phyloP scores from a whole-genome alignment of 2,888 invertebrate species.

The Tuberolachnus salignus region DNA sequence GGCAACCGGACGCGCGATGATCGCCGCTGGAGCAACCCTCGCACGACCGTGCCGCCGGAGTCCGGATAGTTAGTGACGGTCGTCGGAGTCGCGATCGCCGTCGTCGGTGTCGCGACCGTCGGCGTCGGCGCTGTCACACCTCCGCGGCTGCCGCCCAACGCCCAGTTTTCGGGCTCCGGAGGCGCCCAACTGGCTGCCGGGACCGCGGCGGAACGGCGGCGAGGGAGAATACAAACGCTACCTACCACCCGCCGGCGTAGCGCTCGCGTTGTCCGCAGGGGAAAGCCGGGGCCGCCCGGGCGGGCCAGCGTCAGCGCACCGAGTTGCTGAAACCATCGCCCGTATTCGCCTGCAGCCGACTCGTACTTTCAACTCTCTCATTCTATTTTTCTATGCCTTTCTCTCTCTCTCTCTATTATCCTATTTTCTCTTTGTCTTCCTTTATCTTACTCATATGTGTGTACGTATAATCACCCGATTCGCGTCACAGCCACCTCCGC shows the following conservation, averaged over 20 bases:
- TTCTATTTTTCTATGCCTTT: not conserved
- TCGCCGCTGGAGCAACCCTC: too few relatives aligned
- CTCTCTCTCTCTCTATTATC: not conserved
- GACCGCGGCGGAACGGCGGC: not conserved
- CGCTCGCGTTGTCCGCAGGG: too few relatives aligned
- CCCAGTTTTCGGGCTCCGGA: not conserved
- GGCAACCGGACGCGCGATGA: too few relatives aligned
- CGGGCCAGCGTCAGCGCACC: too few relatives aligned
- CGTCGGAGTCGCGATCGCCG: not conserved
- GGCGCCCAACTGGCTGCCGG: conserved; percentile 42
- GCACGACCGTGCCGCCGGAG: not conserved
- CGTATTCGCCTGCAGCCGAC: not conserved
- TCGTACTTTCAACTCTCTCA: not conserved
- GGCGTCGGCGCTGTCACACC: not conserved
- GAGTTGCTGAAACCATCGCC: not conserved
- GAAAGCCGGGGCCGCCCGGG: too few relatives aligned
- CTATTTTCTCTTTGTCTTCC: not conserved
- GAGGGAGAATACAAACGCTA: not conserved
- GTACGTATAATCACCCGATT: too few relatives aligned
- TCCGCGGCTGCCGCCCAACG: not conserved
- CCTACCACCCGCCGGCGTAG: too few relatives aligned
- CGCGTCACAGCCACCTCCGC: not conserved
- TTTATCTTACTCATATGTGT: not conserved
- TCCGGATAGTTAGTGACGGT: not conserved
- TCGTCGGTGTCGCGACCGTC: not conserved